Evolutionary conservation across 2,888 invertebrate species (phyloP).

Genomic region (Drosophila anomalipes): DNA sequence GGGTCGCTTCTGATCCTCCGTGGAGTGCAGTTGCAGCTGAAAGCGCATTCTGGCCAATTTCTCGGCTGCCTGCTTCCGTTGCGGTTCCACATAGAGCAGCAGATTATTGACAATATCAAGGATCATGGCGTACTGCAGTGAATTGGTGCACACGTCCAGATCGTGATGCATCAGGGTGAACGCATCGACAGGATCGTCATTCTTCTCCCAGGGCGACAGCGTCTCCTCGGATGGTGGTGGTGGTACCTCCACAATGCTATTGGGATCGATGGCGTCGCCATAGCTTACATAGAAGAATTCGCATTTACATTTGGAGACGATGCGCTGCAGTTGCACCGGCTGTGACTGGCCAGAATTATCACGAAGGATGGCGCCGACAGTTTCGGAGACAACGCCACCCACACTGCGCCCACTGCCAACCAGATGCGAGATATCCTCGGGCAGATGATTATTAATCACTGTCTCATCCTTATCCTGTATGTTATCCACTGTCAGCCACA

Average conservation of each 20-base stretch:
- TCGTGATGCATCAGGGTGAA: slow-evolving; percentile 99
- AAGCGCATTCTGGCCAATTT: slow-evolving; percentile 95
- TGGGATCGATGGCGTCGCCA: slow-evolving; percentile 89
- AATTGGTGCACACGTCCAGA: slow-evolving; percentile 98
- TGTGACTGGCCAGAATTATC: slow-evolving; percentile 87
- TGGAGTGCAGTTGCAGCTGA: slow-evolving; percentile 95
- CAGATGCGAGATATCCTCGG: slow-evolving; percentile 94
- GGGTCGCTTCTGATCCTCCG: slow-evolving; percentile 95
- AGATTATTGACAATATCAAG: slow-evolving; percentile 99
- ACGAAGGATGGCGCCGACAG: slow-evolving; percentile 92
- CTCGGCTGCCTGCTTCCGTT: slow-evolving; percentile 95
- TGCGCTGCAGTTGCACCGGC: slow-evolving; percentile 94
- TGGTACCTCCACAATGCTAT: slow-evolving; percentile 88
- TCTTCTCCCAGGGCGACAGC: slow-evolving; percentile 91
- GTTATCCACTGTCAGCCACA: slow-evolving; percentile 98
- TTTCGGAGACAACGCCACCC: slow-evolving; percentile 97
- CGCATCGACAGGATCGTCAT: slow-evolving; percentile 96
- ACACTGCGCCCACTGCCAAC: slow-evolving; percentile 98
- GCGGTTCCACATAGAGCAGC: slow-evolving; percentile 97
- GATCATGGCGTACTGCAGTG: slow-evolving; percentile 97
- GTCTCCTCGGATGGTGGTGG: slow-evolving; percentile 90
- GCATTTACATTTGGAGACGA: slow-evolving; percentile 98
- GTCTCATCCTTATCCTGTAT: slow-evolving; percentile 94
- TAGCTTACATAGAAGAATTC: slow-evolving; percentile 98
- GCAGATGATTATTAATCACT: slow-evolving; percentile 91